Evolutionary conservation across 2,888 invertebrate species (phyloP).

Genomic region (Sisyra nigra): DNA sequence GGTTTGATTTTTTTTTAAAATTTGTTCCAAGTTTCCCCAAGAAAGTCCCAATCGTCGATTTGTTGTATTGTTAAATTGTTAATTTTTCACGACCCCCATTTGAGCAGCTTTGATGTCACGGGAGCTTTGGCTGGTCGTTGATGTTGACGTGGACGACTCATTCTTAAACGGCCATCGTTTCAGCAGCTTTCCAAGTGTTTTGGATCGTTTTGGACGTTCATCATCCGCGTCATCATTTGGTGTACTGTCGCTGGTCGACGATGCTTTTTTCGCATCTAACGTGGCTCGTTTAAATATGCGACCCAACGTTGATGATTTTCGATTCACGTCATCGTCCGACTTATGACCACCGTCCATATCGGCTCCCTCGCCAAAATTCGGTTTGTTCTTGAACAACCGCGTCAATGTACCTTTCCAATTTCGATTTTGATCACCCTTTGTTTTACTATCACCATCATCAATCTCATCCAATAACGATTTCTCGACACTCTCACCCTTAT

Average conservation of each 20-base stretch:
- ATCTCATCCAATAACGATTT: not conserved
- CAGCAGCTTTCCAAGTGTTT: not conserved
- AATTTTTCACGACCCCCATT: no score
- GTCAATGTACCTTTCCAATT: slow-evolving; percentile 6
- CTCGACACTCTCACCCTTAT: not conserved
- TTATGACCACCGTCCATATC: not conserved
- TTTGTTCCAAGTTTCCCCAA: no score
- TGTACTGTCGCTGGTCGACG: not conserved
- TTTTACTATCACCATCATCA: not conserved
- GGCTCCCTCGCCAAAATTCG: not conserved
- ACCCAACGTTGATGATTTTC: slow-evolving; percentile 2
- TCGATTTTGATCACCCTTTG: not conserved
- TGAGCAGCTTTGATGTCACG: no score
- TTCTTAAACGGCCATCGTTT: slow-evolving; percentile 4
- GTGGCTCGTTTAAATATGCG: slow-evolving; percentile 1
- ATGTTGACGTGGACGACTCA: not conserved
- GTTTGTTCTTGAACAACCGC: slow-evolving; percentile 4
- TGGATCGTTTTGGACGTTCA: not conserved
- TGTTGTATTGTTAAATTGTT: no score
- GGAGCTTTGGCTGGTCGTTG: not conserved
- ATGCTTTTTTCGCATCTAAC: not conserved
- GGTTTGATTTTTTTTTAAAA: no score
- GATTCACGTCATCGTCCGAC: not conserved
- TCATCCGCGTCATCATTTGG: not conserved
- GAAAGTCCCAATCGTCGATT: no score